Percentiles rank a stretch among this genome's conserved stretches.
Conservation (phyloP, 2,113 vertebrate species). For the Hippocampus barbouri region DNA sequence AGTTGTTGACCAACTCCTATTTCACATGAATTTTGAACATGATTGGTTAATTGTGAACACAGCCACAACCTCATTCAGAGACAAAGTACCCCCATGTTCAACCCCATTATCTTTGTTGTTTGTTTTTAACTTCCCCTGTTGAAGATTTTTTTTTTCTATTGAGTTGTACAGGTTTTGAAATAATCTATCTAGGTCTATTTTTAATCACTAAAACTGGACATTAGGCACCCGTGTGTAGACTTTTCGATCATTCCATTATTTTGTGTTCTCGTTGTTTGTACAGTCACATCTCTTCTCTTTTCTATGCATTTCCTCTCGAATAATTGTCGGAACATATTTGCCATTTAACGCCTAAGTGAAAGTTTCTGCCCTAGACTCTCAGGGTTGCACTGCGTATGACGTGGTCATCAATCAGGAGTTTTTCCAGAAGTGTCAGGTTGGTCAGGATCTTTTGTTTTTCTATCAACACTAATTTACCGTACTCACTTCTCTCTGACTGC, state of each 20-base stretch:
- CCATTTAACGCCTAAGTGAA: background rate
- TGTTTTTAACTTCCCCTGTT: too few relatives aligned
- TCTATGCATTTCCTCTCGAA: background rate
- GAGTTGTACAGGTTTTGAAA: background rate
- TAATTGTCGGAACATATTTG: background rate
- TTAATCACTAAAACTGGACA: too few relatives aligned
- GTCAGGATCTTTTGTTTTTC: background rate
- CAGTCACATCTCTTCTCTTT: background rate
- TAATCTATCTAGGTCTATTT: too few relatives aligned
- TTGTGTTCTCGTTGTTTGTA: background rate
- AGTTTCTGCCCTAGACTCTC: slow-evolving; percentile 53
- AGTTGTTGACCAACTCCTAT: too few relatives aligned
- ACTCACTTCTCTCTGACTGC: background rate
- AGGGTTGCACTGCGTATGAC: slow-evolving; percentile 83
- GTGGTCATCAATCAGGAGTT: slow-evolving; percentile 82
- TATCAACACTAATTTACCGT: background rate
- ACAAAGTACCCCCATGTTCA: too few relatives aligned
- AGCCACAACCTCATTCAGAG: too few relatives aligned
- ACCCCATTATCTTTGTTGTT: too few relatives aligned
- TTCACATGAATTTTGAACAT: too few relatives aligned
- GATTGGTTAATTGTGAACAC: too few relatives aligned
- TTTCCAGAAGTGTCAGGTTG: slow-evolving; percentile 80
- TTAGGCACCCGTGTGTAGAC: too few relatives aligned
- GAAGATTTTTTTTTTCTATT: too few relatives aligned
- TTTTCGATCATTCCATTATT: background rate